Conservation (phyloP, 2,797 vertebrate genomes). For the Petrocephalus schoutedeni region DNA sequence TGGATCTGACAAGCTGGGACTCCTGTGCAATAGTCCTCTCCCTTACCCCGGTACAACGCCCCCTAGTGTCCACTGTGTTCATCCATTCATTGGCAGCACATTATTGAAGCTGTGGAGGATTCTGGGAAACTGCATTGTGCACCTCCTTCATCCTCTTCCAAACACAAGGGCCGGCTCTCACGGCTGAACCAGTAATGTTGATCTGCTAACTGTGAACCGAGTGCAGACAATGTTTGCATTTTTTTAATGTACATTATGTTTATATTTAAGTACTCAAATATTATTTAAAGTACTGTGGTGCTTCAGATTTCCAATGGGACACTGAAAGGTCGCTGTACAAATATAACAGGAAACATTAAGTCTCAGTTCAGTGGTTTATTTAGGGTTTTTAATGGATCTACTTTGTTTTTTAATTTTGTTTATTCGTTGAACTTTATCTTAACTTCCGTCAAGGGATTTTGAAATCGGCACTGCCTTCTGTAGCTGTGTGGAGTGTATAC, state of each 20-base stretch:
- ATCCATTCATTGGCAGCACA: constrained; percentile 4
- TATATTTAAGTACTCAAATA: constrained; percentile 7
- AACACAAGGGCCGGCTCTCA: neutral
- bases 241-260: constrained; percentile 18
- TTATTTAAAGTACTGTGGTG: constrained; percentile 9
- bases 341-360: neutral
- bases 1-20: neutral
- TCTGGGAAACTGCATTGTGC: neutral
- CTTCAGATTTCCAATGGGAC: constrained; percentile 3
- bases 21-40: constrained; percentile 20
- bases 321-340: constrained; percentile 11
- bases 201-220: constrained; percentile 16
- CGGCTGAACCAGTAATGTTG: neutral
- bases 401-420: constrained; percentile 2
- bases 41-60: neutral
- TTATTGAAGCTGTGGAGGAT: neutral
- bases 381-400: neutral
- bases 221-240: constrained; percentile 12
- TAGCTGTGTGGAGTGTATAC: neutral
- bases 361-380: neutral
- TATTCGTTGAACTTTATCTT: neutral
- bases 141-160: neutral
- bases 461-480: neutral
- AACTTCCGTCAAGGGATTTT: neutral
- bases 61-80: neutral